Percentiles rank a stretch among this genome's conserved stretches.
These are phyloP conservation scores for Melanotaenia duboulayi DNA, from an alignment of 2,113 vertebrate genomes.

Conservation along the genomic window DNA sequence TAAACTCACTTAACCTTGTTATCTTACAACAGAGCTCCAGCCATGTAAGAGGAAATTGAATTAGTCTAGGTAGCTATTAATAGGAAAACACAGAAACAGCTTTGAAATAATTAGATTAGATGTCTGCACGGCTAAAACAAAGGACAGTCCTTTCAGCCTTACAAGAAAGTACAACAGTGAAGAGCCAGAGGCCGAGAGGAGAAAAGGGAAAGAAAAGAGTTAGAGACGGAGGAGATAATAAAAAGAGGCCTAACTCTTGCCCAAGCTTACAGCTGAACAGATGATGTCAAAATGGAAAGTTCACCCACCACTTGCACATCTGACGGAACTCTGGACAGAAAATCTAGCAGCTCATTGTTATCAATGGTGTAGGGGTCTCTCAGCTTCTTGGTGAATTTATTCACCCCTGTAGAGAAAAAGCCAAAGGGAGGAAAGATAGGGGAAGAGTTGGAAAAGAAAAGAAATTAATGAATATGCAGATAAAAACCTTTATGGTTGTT, in stretches of 20 bases:
- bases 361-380: conserved; percentile 95
- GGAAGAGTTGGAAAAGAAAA: conserved; percentile 13
- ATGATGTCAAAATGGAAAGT: conserved; percentile 43
- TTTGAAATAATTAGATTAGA: conserved; percentile 62
- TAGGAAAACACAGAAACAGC: conserved; percentile 60
- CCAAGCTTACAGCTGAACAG: conserved; percentile 14
- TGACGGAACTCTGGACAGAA: conserved; percentile 96
- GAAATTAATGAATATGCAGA: not conserved
- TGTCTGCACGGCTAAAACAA: conserved; percentile 48
- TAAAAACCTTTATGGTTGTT: not conserved
- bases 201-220: conserved; percentile 14
- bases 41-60: conserved; percentile 69
- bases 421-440: not conserved
- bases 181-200: conserved; percentile 5
- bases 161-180: conserved; percentile 31
- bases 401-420: conserved; percentile 87
- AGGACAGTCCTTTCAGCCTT: conserved; percentile 14
- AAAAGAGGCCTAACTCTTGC: conserved; percentile 27
- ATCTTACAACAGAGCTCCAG: conserved; percentile 62
- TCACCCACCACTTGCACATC: conserved; percentile 97
- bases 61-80: conserved; percentile 66
- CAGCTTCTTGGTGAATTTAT: conserved; percentile 99
- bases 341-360: conserved; percentile 98
- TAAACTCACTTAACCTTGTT: conserved; percentile 76
- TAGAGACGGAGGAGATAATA: conserved; percentile 11